Evolutionary conservation across 2,888 invertebrate genomes (phyloP), one percentile per base, ranked within the genome.

Genomic region (Trichopoda pennipes): DNA sequence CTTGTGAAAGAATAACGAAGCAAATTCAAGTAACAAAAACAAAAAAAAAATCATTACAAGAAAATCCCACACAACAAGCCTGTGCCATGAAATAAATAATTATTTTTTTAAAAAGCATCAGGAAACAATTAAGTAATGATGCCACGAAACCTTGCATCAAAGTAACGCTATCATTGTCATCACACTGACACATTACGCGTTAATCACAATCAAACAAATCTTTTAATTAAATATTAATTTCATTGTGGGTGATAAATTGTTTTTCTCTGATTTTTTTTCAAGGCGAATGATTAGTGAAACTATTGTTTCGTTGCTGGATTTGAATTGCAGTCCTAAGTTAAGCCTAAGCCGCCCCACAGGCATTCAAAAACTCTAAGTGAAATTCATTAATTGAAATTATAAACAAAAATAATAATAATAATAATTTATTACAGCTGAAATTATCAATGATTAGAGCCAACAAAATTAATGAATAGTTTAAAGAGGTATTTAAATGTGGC

Each of bases 111-210:
- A 58, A 60, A 28, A 28, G 16, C 44, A 66, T 51, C 51, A 44
- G 35, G 28, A 49, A 75, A 42, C 28, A 63, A 21, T 16, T 47
- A 66, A 61, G 68, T 73, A 55, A 80, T 64, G 66, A 68, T 73
- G 63, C 77, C 69, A 64, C 63, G 55, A 72, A 17, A 63, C 32
- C n/a, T 32, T 49, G 21, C 49, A 47, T 23, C 47, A 53, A 55
- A 21, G 12, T 35, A 68, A 60, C 61, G 55, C 28, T 23, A 61
- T 70, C 72, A 69, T 76, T 82, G 82, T 82, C 82, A 79, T 82
- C 82, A 75, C 56, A 72, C 79, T 79, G 78, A 76, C 80, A 80
- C 70, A 69, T 69, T 47, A 32, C 9, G 75, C 19, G 42, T 51
- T 0, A 64, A 53, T 49, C 17, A 55, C 44, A 68, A 55, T n/a